Conservation (phyloP, 2,888 invertebrate genomes). For the Pachydiplax longipennis region DNA sequence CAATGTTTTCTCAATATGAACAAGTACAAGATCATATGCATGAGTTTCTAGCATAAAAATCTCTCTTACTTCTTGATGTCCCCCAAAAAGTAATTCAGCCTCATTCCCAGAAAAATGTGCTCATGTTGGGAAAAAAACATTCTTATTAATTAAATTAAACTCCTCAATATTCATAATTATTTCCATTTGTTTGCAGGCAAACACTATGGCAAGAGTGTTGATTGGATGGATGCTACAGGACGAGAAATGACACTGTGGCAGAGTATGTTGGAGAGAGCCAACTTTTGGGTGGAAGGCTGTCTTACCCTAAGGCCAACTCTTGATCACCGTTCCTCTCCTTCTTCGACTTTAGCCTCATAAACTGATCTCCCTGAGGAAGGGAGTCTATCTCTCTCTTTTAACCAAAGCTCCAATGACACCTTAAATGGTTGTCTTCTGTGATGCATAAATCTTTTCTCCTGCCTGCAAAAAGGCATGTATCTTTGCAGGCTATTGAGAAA, state of each 20-base stretch:
- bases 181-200: constrained; percentile 68
- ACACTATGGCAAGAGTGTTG: constrained; percentile 83
- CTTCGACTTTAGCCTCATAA: constrained; percentile 23
- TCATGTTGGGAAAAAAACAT: too few relatives aligned
- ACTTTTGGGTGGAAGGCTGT: constrained; percentile 97
- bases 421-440: constrained; percentile 37
- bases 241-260: constrained; percentile 93
- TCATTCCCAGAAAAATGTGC: too few relatives aligned
- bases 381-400: constrained; percentile 1
- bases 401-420: constrained; percentile 43
- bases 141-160: not conserved
- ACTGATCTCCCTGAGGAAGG: not conserved
- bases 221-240: constrained; percentile 95
- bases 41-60: too few relatives aligned
- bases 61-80: too few relatives aligned
- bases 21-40: too few relatives aligned
- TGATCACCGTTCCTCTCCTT: constrained; percentile 60
- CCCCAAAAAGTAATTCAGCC: too few relatives aligned
- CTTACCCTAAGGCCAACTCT: constrained; percentile 83
- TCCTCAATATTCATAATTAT: too few relatives aligned
- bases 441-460: constrained; percentile 17
- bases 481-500: not conserved
- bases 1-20: too few relatives aligned
- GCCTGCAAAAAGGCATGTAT: not conserved
- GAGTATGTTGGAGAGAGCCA: constrained; percentile 91